phyloP scores from a whole-genome alignment of 2,888 invertebrate genomes.

The Drosophila atripex region DNA sequence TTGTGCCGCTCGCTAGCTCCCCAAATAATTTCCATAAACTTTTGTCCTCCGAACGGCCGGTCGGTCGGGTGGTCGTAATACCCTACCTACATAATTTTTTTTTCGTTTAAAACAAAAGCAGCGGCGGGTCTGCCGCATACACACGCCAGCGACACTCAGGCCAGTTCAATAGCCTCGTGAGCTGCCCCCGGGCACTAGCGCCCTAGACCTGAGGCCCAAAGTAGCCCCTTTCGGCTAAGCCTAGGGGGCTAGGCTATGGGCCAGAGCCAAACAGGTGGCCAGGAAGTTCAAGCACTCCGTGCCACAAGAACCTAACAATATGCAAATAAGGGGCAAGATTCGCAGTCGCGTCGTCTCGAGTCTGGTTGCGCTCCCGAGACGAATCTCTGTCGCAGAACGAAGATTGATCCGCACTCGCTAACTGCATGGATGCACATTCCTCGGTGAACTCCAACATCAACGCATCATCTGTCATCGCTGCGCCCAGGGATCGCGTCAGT shows the following conservation, averaged over 20 bases:
- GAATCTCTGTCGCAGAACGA: conserved; percentile 9
- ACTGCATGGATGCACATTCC: conserved; percentile 18
- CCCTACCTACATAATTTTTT: conserved; percentile 60
- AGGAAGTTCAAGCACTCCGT: too few relatives aligned
- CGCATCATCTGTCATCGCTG: conserved; percentile 1
- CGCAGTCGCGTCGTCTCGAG: too few relatives aligned
- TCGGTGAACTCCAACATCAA: conserved; percentile 6
- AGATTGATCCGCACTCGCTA: conserved; percentile 16
- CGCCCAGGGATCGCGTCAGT: not conserved
- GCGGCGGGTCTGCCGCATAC: too few relatives aligned
- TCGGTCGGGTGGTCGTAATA: conserved; percentile 42
- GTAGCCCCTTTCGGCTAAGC: too few relatives aligned
- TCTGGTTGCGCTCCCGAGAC: not conserved
- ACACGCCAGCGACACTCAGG: conserved; percentile 7
- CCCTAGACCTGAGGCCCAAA: too few relatives aligned
- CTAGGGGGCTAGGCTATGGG: too few relatives aligned
- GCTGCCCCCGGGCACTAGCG: conserved; percentile 17
- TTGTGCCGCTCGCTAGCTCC: conserved; percentile 23
- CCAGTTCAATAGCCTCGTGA: conserved; percentile 71
- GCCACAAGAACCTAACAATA: too few relatives aligned
- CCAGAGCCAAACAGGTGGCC: too few relatives aligned
- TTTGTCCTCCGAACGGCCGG: conserved; percentile 36
- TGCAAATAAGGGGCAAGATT: too few relatives aligned
- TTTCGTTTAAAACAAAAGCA: conserved; percentile 63
- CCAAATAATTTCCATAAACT: conserved; percentile 67